A percentile compares a stretch with the other conserved stretches of the same genome.
phyloP scores from a whole-genome alignment of 1,140 invertebrate species.

The Meloidogyne exigua region DNA sequence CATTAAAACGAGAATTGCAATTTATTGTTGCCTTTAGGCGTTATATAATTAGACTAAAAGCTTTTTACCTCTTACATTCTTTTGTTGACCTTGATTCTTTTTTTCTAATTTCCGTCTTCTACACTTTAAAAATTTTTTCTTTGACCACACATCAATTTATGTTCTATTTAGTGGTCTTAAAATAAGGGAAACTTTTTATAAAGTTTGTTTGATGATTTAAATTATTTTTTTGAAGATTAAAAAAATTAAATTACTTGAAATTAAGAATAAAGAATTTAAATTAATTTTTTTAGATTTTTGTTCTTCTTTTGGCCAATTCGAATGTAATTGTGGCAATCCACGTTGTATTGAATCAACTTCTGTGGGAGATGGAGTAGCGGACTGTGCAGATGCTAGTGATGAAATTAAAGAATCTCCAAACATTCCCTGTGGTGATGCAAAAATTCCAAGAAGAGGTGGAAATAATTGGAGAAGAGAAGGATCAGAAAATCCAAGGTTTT shows the following conservation, averaged over 20 bases:
- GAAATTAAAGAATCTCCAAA: constrained; percentile 41
- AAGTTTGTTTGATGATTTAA: too few species aligned
- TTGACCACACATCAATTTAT: not conserved
- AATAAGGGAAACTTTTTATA: too few species aligned
- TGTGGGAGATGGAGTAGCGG: constrained; percentile 48
- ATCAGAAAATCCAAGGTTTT: constrained; percentile 1
- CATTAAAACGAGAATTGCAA: not conserved
- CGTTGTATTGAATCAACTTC: constrained; percentile 42
- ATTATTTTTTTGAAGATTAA: not conserved
- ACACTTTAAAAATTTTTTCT: not conserved
- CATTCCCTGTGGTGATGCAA: constrained; percentile 34
- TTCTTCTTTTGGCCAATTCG: constrained; percentile 41
- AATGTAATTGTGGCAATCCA: constrained; percentile 56
- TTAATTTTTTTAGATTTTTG: constrained; percentile 1
- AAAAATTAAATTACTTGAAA: too few species aligned
- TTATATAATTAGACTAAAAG: not conserved
- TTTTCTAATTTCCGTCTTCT: not conserved
- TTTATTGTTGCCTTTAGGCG: not conserved
- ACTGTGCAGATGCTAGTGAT: constrained; percentile 58
- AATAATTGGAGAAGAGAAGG: not conserved
- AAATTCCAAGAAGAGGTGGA: constrained; percentile 9
- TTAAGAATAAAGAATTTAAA: not conserved
- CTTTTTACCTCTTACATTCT: not conserved
- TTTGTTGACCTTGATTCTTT: not conserved
- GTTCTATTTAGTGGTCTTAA: not conserved